Evolutionary conservation across 2,113 vertebrate species (phyloP).

Genomic region (Callorhinus ursinus): DNA sequence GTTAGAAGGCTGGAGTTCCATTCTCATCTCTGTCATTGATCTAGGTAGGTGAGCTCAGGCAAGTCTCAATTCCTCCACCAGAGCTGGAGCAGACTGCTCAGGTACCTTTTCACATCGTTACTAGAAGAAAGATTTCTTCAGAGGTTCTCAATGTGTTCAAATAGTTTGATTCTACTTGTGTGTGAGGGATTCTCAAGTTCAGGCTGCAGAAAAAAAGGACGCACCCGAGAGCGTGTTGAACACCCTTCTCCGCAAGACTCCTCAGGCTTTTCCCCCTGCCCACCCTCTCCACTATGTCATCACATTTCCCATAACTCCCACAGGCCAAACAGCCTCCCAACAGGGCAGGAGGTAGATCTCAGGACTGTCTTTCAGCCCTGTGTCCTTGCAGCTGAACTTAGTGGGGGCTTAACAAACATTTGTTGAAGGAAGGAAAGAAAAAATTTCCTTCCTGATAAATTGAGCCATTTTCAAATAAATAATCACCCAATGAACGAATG

Average conservation of each 20-base stretch:
- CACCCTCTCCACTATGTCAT: neutral
- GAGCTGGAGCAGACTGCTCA: neutral
- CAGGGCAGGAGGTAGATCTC: neutral
- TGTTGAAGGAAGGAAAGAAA: neutral
- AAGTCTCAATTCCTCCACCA: neutral
- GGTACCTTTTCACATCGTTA: neutral
- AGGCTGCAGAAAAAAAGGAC: neutral
- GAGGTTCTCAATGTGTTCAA: neutral
- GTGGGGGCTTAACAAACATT: neutral
- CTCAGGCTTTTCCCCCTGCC: neutral
- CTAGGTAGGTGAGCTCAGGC: neutral
- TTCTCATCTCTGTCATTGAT: neutral
- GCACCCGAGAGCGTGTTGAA: rapidly evolving
- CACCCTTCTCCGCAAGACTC: neutral
- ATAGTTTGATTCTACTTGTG: neutral
- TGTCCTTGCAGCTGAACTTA: neutral
- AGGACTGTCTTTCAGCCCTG: neutral
- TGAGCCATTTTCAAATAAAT: neutral
- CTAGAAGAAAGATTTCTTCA: neutral
- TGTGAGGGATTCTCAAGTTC: neutral
- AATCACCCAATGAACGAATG: neutral
- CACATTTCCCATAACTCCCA: neutral
- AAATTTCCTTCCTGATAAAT: neutral
- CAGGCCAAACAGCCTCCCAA: neutral
- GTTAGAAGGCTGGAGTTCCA: neutral